These are phyloP conservation scores for Stichodactyla mertensii DNA, from an alignment of 64 coral and sea anemone species.

Conservation along the genomic window DNA sequence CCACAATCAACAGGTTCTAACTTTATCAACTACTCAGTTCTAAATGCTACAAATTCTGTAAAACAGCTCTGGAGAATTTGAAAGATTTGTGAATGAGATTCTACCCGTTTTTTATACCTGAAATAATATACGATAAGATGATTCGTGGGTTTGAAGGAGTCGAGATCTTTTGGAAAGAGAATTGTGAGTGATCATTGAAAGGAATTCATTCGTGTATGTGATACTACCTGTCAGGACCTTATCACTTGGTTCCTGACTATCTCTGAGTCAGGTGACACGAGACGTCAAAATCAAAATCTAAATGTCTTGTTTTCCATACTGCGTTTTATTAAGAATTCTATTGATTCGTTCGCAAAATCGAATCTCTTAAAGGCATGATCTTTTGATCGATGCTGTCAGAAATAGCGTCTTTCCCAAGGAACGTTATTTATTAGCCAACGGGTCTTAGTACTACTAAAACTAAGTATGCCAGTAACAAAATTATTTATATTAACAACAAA, in stretches of 20 bases:
- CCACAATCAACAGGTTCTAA: neutral
- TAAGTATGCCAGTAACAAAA: neutral
- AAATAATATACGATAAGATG: too few species aligned
- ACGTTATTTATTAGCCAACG: too few species aligned
- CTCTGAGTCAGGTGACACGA: neutral
- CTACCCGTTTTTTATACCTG: neutral
- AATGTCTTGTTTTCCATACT: neutral
- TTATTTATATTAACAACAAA: neutral
- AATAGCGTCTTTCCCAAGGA: neutral
- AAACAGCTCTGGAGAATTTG: neutral
- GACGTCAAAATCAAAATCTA: neutral
- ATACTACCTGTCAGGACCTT: neutral
- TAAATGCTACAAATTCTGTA: neutral
- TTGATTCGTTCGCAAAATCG: neutral
- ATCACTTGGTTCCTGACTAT: neutral
- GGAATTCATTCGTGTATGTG: neutral
- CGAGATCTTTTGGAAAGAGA: neutral
- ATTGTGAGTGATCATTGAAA: neutral
- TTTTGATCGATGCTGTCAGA: neutral
- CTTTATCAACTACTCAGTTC: neutral
- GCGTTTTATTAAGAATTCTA: neutral
- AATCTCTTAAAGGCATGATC: neutral
- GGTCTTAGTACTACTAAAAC: neutral
- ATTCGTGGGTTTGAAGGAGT: too few species aligned
- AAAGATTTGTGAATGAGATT: neutral